These are phyloP conservation scores for Thysanoteuthis rhombus DNA, from an alignment of 2,888 invertebrate genomes.

Conservation along the genomic window DNA sequence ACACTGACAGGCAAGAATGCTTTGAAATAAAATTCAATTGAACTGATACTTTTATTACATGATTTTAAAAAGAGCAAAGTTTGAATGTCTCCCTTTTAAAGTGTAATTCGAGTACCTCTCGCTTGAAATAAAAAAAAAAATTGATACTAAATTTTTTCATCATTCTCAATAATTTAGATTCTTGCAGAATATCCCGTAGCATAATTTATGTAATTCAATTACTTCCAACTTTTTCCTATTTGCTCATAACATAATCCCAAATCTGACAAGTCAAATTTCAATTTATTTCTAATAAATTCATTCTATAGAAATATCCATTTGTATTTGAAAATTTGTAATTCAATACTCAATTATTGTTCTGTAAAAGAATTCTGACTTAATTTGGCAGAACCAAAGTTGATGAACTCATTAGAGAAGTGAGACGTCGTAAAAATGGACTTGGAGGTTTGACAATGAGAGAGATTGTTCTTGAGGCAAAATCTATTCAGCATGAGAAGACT, in stretches of 20 bases:
- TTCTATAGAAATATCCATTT: background rate
- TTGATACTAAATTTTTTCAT: too few relatives aligned
- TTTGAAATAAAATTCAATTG: too few relatives aligned
- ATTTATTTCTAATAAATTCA: background rate
- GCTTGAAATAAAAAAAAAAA: too few relatives aligned
- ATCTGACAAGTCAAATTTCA: too few relatives aligned
- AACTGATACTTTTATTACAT: too few relatives aligned
- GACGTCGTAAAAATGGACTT: conserved; percentile 35
- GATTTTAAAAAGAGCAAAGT: too few relatives aligned
- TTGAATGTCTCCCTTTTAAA: too few relatives aligned
- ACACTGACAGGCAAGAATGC: conserved; percentile 1
- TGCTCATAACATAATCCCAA: background rate
- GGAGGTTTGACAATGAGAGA: conserved; percentile 47
- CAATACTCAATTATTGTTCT: too few relatives aligned
- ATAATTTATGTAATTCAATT: background rate
- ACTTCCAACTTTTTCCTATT: background rate
- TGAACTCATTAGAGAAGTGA: conserved; percentile 31
- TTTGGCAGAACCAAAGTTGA: conserved; percentile 21
- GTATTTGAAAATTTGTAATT: too few relatives aligned
- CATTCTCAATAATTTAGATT: too few relatives aligned
- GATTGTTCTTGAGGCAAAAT: conserved; percentile 43
- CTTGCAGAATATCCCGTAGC: too few relatives aligned
- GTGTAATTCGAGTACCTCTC: too few relatives aligned
- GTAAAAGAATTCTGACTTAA: background rate
- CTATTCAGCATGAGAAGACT: conserved; percentile 24